Evolutionary conservation across 1,140 invertebrate species (phyloP).

Genomic region (Megalopta genalis): DNA sequence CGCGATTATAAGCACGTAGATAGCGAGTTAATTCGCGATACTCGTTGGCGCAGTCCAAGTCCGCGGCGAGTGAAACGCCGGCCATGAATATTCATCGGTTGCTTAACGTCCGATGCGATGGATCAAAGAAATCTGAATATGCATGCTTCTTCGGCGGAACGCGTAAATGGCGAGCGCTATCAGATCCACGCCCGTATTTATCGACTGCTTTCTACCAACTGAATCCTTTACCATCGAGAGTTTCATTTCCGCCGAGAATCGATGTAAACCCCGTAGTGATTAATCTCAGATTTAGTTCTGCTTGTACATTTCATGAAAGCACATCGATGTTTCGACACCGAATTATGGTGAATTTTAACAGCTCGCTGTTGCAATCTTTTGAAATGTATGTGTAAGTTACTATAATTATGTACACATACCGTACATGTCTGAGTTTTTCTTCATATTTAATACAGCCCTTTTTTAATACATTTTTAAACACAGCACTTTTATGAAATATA

Average conservation of each 20-base stretch:
- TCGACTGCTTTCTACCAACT: background rate
- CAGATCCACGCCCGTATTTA: background rate
- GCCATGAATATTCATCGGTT: slow-evolving; percentile 39
- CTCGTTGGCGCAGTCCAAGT: background rate
- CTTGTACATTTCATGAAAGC: background rate
- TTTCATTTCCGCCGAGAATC: background rate
- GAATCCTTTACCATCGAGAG: no score
- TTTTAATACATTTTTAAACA: no score
- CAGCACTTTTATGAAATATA: no score
- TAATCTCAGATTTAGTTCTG: background rate
- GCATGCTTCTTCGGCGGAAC: slow-evolving; percentile 22
- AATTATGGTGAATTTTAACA: no score
- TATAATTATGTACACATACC: no score
- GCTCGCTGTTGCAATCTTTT: no score
- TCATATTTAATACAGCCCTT: no score
- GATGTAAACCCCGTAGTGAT: no score
- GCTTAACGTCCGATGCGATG: slow-evolving; percentile 21
- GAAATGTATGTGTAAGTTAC: no score
- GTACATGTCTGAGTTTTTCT: no score
- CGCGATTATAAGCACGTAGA: slow-evolving; percentile 18
- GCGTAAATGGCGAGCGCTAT: slow-evolving; percentile 11
- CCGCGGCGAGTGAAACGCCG: slow-evolving; percentile 9
- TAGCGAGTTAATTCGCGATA: slow-evolving; percentile 32
- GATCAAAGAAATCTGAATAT: slow-evolving; percentile 45
- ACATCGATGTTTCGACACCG: no score